phyloP scores from a whole-genome alignment of 2,888 invertebrate genomes.

The Sminthurides aquaticus region DNA sequence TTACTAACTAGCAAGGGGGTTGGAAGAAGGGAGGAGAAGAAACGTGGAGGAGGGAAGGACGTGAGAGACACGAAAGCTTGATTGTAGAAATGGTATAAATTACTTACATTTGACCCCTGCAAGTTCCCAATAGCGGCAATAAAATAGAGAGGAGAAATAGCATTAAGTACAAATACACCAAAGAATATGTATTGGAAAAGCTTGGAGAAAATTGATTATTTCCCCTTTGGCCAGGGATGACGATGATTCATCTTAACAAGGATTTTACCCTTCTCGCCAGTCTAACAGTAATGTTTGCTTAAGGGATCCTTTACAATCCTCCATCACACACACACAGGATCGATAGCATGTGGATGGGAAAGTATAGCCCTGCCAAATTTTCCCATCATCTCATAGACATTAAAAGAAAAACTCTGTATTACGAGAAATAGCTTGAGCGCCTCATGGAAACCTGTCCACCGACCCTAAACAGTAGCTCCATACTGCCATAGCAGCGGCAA shows the following conservation, averaged over 20 bases:
- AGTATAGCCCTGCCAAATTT: no score
- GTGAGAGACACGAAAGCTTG: slow-evolving; percentile 3
- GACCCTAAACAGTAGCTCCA: no score
- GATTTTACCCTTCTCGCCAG: not conserved
- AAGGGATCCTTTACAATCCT: no score
- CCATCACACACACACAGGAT: no score
- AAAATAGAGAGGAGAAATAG: not conserved
- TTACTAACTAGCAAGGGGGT: not conserved
- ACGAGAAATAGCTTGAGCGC: no score
- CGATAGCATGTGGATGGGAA: no score
- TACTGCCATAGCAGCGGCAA: no score
- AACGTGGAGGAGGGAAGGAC: not conserved
- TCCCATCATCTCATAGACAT: no score
- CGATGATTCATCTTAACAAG: not conserved
- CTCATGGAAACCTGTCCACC: no score
- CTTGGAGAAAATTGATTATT: not conserved
- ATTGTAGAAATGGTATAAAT: slow-evolving; percentile 10
- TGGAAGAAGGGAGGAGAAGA: slow-evolving; percentile 1
- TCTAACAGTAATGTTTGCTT: no score
- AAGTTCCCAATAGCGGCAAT: not conserved
- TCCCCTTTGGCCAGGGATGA: not conserved
- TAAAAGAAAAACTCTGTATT: no score
- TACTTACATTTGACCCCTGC: slow-evolving; percentile 36
- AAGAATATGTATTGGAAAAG: not conserved
- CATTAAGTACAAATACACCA: not conserved